A percentile compares a stretch with the other conserved stretches of the same genome.
phyloP scores from a whole-genome alignment of 2,113 vertebrate species.

The Glaucomys volans region DNA sequence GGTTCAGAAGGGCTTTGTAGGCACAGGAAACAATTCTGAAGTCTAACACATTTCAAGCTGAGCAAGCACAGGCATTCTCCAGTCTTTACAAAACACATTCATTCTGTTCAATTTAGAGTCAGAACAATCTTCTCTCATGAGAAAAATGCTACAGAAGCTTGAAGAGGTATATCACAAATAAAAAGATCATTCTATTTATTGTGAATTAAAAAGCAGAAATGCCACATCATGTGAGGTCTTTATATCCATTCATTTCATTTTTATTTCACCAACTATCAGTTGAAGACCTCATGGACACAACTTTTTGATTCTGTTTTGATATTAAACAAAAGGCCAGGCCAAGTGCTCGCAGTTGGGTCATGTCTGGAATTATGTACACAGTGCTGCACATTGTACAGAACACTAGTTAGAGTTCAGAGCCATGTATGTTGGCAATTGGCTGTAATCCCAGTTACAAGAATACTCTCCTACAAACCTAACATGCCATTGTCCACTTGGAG shows the following conservation, averaged over 20 bases:
- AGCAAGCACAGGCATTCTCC: not conserved
- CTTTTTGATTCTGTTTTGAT: constrained; percentile 25
- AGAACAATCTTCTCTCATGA: not conserved
- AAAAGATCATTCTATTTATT: not conserved
- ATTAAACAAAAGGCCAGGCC: not conserved
- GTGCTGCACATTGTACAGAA: not conserved
- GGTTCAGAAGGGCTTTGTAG: not conserved
- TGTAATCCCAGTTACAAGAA: not conserved
- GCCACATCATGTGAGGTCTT: not conserved
- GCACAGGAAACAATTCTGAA: not conserved
- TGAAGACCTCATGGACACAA: not conserved
- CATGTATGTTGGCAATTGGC: too few species aligned
- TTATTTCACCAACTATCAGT: not conserved
- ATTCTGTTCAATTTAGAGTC: not conserved
- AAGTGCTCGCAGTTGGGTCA: not conserved
- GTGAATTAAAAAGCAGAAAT: not conserved
- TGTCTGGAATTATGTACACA: not conserved
- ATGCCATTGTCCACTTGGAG: not conserved
- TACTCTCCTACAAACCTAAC: not conserved
- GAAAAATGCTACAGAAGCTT: not conserved
- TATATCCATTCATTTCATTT: not conserved
- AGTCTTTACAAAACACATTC: not conserved
- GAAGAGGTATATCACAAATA: not conserved
- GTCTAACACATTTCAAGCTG: not conserved
- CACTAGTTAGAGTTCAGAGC: not conserved